Percentiles rank a stretch among this genome's conserved stretches.
These are phyloP conservation scores for Anthophora plumipes DNA, from an alignment of 2,888 invertebrate genomes.

Conservation along the genomic window DNA sequence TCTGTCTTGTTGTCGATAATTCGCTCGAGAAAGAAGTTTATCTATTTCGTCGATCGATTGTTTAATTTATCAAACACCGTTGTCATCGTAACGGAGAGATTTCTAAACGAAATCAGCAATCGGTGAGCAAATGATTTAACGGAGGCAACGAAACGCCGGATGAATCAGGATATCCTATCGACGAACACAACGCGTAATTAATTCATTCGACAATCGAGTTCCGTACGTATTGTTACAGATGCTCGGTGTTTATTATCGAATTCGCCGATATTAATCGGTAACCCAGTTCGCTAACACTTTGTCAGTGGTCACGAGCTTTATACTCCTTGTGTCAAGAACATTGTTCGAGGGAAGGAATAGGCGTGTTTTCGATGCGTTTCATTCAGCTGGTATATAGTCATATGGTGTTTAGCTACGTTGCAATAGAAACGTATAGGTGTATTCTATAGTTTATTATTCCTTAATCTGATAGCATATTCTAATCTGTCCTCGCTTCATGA, in stretches of 20 bases:
- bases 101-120: slow-evolving; percentile 34
- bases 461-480: no score
- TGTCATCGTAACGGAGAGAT: neutral
- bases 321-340: neutral
- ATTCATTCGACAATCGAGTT: slow-evolving; percentile 14
- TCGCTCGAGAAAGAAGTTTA: slow-evolving; percentile 15
- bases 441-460: no score
- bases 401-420: no score
- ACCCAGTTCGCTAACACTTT: neutral
- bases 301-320: no score
- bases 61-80: slow-evolving; percentile 11
- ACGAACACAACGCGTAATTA: slow-evolving; percentile 7
- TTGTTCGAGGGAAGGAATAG: neutral
- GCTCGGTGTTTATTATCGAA: neutral
- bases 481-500: no score
- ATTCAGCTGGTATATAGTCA: no score
- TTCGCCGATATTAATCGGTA: slow-evolving; percentile 6
- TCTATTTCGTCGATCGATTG: slow-evolving; percentile 7
- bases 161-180: slow-evolving; percentile 15
- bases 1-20: slow-evolving; percentile 10
- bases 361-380: no score
- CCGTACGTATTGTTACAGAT: slow-evolving; percentile 5
- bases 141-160: neutral
- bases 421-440: no score
- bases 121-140: slow-evolving; percentile 22